Evolutionary conservation across 1,140 invertebrate species (phyloP), one percentile per base, ranked within the genome.

Genomic region (Trachymyrmex cornetzi): DNA sequence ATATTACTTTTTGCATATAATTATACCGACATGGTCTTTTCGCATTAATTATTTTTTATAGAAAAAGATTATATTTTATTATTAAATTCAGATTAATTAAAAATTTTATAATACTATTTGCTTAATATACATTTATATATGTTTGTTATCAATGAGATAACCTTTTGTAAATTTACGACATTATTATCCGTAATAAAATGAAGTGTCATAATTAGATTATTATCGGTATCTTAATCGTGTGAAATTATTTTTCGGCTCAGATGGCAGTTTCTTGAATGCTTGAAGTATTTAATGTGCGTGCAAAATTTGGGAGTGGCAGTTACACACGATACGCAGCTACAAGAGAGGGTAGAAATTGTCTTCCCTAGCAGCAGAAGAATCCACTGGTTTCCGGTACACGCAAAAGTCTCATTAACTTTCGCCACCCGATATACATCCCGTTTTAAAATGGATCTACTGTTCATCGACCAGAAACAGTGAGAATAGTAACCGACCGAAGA

Each of bases 351-450:
- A 74, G 79, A 81, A 87, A 59, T 67, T 82, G 81, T 85, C 85
- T 88, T 80, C 80, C 61, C 77, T 59, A 55, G 72, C 87, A 82
- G 63, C 81, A 80, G 87, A 89, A 84, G 88, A 91, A 71, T 71
- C 86, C 63, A 38, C 57, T 69, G 64, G 86, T 88, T 93, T 93
- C 90, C 90, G 89, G 85, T 87, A 90, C 93, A 94, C 93, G 93
- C 93, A 75, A 94, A 93, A 91, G 66, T 85, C 89, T 91, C 93
- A 90, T 94, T 94, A 93, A 93, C 93, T 94, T 90, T 75, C 64
- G 61, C 71, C 89, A 82, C 79, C 57, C 87, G 85, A 89, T 88
- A 86, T 87, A 74, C 69, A 72, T 86, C 69, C 79, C 77, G 61
- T 66, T 90, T 88, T 88, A 82, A 89, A 91, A 85, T 88, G 67